Evolutionary conservation across 2,888 invertebrate genomes (phyloP), one percentile per base, ranked within the genome.

Genomic region (Lepidochrysops patricia): DNA sequence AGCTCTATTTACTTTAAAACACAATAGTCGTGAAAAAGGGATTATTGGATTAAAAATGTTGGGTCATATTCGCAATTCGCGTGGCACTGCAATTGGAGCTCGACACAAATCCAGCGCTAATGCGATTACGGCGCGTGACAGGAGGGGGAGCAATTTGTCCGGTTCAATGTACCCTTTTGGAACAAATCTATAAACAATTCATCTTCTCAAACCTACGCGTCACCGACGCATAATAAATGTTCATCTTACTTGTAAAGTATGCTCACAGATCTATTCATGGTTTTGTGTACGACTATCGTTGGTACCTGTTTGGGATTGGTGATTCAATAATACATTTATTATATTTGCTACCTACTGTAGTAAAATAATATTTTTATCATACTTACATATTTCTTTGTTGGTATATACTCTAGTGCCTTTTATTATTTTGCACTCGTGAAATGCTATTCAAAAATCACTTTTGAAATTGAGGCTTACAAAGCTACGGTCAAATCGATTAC

Each of bases 131-230:
- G 70, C 70, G 66, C 69, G 75, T 77, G 72, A 73, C 73, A 74
- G 73, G 64, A 68, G 68, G 69, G 69, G 68, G 70, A 72, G 72
- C 77, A 80, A 84, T 82, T 82, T 80, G 79, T 81, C 76, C 78
- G 74, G 79, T 80, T 82, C 80, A 74, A 72, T 76, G 77, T 81
- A 79, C 79, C 79, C 73, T 75, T 77, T 78, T 67, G 67, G 66
- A 71, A 67, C 72, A 73, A 66, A 71, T 70, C 69, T 73, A 79
- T 80, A 78, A 79, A 81, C 77, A 77, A 82, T 80, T 80, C 75
- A 80, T 78, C 72, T 77, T 71, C 69, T 67, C 60, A 72, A 79
- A 77, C 77, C 72, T 73, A 75, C 72, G 72, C 72, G 71, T 68
- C 71, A 66, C 70, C 70, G 66, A 68, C 68, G 68, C 71, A 72